These are phyloP conservation scores for Ciconia nigra DNA, from an alignment of 2,797 vertebrate genomes.

Conservation along the genomic window DNA sequence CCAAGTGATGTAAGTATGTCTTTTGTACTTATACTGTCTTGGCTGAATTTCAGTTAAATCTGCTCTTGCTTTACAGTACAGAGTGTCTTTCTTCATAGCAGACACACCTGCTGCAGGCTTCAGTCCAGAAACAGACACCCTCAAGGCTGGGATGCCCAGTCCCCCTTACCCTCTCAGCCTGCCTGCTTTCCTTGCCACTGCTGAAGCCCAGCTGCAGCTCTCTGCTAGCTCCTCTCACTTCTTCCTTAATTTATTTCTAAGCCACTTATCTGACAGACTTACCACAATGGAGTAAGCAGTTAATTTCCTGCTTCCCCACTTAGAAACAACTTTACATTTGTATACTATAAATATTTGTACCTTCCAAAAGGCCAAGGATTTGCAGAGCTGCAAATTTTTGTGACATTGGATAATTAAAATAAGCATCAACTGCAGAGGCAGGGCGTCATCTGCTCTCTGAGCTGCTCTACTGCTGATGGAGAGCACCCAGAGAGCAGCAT, in stretches of 20 bases:
- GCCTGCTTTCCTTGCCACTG: neutral
- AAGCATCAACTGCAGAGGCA: neutral
- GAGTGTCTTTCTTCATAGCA: neutral
- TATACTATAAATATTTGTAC: neutral
- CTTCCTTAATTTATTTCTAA: neutral
- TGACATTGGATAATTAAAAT: rapidly evolving
- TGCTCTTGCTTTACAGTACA: neutral
- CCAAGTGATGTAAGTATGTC: neutral
- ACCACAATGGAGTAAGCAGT: neutral
- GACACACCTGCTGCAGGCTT: neutral
- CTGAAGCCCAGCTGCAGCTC: neutral
- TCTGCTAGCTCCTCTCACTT: neutral
- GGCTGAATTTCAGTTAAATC: neutral
- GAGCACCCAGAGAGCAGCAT: neutral
- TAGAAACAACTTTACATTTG: neutral
- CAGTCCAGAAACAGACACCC: neutral
- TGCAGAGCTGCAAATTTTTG: neutral
- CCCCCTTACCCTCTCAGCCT: neutral
- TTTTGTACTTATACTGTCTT: neutral
- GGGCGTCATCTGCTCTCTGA: neutral
- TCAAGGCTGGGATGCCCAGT: neutral
- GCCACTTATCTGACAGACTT: neutral
- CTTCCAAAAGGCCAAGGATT: neutral
- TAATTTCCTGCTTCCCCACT: neutral
- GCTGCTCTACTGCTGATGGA: neutral